phyloP scores from a whole-genome alignment of 2,113 vertebrate genomes.

The Leptobrachium ailaonicum region DNA sequence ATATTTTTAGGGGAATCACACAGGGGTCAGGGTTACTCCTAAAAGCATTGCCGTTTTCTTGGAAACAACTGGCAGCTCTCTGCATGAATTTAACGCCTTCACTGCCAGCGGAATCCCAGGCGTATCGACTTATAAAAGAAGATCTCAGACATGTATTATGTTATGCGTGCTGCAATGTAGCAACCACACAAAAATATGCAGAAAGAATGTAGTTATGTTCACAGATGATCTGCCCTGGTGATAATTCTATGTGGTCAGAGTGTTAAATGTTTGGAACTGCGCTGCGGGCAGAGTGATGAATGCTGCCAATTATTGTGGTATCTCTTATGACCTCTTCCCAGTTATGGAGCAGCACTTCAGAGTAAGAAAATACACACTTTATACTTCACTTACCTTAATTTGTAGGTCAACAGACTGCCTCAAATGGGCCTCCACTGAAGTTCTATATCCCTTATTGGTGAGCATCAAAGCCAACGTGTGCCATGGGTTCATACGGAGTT shows the following conservation, averaged over 20 bases:
- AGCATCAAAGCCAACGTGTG: not conserved
- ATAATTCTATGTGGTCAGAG: conserved; percentile 35
- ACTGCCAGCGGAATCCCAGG: conserved; percentile 25
- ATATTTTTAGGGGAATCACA: conserved; percentile 46
- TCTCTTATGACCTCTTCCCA: conserved; percentile 19
- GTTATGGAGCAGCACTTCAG: conserved; percentile 11
- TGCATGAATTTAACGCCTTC: conserved; percentile 38
- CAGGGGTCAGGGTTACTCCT: conserved; percentile 26
- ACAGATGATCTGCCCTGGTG: conserved; percentile 37
- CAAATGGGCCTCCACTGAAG: not conserved
- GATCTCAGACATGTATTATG: conserved; percentile 12
- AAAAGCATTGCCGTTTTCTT: conserved; percentile 45
- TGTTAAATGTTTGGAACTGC: conserved; percentile 40
- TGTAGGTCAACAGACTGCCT: not conserved
- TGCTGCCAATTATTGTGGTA: conserved; percentile 41
- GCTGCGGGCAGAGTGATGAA: conserved; percentile 32
- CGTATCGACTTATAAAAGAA: conserved; percentile 33
- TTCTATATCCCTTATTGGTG: not conserved
- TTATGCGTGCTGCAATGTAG: conserved; percentile 24
- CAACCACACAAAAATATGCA: conserved; percentile 32
- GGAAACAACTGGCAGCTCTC: conserved; percentile 28
- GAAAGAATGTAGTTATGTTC: conserved; percentile 22
- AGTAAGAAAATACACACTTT: conserved; percentile 17
- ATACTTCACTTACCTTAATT: conserved; percentile 27
- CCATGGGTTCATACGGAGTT: not conserved